A percentile compares a stretch with the other conserved stretches of the same genome.
Conservation (phyloP, 2,113 vertebrate genomes). For the Balaeniceps rex region DNA sequence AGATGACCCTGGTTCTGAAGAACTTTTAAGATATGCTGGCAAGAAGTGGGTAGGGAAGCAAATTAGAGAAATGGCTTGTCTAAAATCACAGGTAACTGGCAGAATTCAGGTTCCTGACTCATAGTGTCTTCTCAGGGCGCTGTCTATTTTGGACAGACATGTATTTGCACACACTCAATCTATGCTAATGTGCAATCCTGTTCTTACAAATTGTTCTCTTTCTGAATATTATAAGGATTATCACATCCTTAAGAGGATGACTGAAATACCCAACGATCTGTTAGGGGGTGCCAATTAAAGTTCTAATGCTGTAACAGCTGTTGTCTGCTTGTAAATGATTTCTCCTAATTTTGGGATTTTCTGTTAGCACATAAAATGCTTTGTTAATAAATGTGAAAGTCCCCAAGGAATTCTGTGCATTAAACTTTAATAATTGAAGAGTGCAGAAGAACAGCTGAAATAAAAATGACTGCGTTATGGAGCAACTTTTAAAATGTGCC, state of each 20-base stretch:
- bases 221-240: conserved; percentile 2
- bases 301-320: conserved; percentile 52
- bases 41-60: not conserved
- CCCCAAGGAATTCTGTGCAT: conserved; percentile 19
- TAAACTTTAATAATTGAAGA: conserved; percentile 51
- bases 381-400: conserved; percentile 51
- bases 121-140: not conserved
- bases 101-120: not conserved
- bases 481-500: not conserved
- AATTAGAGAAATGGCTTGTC: not conserved
- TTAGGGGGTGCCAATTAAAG: conserved; percentile 32
- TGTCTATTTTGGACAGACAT: not conserved
- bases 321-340: conserved; percentile 53
- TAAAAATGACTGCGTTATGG: not conserved
- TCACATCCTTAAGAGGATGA: conserved; percentile 27
- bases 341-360: conserved; percentile 50
- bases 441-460: not conserved
- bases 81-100: not conserved
- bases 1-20: not conserved
- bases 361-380: conserved; percentile 38
- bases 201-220: not conserved
- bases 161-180: not conserved
- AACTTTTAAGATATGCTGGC: not conserved
- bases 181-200: not conserved
- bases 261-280: not conserved